Evolutionary conservation across 1,140 invertebrate genomes (phyloP).

Genomic region (Vanessa atalanta): DNA sequence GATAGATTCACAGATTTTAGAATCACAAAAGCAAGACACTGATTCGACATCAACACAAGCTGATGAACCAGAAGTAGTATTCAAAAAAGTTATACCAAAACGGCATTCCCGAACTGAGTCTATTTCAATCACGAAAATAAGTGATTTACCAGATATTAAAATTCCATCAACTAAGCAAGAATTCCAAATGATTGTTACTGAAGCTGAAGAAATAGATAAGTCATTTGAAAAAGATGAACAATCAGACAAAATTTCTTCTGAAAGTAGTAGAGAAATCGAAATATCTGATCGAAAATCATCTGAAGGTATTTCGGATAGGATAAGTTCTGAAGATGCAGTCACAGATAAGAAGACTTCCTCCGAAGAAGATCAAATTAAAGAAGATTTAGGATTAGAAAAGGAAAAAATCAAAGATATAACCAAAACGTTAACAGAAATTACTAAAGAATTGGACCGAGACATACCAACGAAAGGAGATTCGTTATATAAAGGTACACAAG

Average conservation of each 20-base stretch:
- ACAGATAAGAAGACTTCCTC: conserved; percentile 79
- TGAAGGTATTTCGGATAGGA: conserved; percentile 77
- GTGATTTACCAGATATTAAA: conserved; percentile 67
- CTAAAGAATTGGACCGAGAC: conserved; percentile 53
- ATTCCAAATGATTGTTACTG: conserved; percentile 78
- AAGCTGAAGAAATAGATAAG: conserved; percentile 73
- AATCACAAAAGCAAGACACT: conserved; percentile 65
- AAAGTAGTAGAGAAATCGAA: conserved; percentile 78
- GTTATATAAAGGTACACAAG: conserved; percentile 42
- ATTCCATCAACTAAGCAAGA: conserved; percentile 65
- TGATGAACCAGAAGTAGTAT: conserved; percentile 65
- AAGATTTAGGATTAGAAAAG: conserved; percentile 43
- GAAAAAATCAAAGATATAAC: conserved; percentile 38
- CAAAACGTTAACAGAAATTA: conserved; percentile 40
- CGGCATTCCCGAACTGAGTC: conserved; percentile 78
- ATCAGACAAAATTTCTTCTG: conserved; percentile 80
- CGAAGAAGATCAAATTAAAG: conserved; percentile 63
- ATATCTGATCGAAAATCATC: conserved; percentile 79
- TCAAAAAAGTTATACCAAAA: conserved; percentile 77
- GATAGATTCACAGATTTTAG: conserved; percentile 58
- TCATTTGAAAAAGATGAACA: conserved; percentile 75
- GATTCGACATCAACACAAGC: conserved; percentile 57
- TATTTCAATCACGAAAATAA: conserved; percentile 73
- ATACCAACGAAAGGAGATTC: conserved; percentile 50
- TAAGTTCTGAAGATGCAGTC: conserved; percentile 79